A percentile compares a stretch with the other conserved stretches of the same genome.
Conservation (phyloP, 2,797 vertebrate species). For the Rhadinocentrus ornatus region DNA sequence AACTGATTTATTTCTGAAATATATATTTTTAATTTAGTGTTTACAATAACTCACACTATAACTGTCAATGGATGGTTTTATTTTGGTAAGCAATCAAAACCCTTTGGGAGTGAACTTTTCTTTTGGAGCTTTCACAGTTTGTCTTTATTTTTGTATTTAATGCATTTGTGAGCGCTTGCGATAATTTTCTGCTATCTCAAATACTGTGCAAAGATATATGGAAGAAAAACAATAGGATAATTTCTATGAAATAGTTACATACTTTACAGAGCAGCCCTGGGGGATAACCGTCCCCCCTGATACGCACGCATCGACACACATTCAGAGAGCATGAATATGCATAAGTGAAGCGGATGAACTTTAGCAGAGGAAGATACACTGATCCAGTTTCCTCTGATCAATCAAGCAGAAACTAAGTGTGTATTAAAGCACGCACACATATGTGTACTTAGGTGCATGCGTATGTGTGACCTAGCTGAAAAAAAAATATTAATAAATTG, state of each 20-base stretch:
- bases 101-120: background rate
- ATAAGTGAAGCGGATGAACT: conserved; percentile 57
- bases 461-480: conserved; percentile 32
- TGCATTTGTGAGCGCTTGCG: background rate
- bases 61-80: no score
- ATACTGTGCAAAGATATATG: background rate
- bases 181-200: conserved; percentile 11
- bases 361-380: conserved; percentile 61
- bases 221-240: conserved; percentile 22
- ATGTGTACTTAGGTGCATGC: conserved; percentile 8
- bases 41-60: no score
- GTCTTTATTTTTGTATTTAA: background rate
- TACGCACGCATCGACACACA: conserved; percentile 14
- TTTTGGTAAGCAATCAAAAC: background rate
- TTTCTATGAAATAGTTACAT: conserved; percentile 26
- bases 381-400: conserved; percentile 67
- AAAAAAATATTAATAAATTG: background rate
- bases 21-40: no score
- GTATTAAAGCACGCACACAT: conserved; percentile 50
- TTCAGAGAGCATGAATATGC: conserved; percentile 48
- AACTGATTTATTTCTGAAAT: no score
- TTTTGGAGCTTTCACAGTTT: background rate
- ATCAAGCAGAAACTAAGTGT: conserved; percentile 58
- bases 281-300: conserved; percentile 27
- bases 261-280: conserved; percentile 23